These are phyloP conservation scores for Helarctos malayanus DNA, from an alignment of 2,797 vertebrate genomes.

Conservation along the genomic window DNA sequence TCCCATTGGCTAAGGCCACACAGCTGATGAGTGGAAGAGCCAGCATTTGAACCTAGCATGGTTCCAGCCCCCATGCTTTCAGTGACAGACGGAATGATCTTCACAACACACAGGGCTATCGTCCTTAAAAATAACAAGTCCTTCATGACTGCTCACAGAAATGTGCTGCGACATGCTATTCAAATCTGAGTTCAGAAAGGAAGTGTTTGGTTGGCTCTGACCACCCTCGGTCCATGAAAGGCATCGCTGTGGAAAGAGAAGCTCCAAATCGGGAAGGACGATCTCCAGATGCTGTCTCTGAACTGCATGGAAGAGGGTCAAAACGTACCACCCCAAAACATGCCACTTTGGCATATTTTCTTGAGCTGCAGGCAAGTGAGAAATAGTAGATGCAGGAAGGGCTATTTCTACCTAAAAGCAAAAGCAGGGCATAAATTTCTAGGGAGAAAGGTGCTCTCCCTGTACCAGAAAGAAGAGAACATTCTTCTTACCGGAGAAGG, in stretches of 20 bases:
- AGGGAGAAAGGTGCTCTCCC: not conserved
- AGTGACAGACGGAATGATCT: not conserved
- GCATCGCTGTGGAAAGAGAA: not conserved
- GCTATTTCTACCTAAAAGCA: not conserved
- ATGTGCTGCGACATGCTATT: not conserved
- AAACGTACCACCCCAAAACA: not conserved
- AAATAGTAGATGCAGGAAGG: not conserved
- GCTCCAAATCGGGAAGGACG: not conserved
- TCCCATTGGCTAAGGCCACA: not conserved
- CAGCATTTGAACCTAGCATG: not conserved
- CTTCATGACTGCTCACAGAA: not conserved
- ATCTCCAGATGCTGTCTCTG: not conserved
- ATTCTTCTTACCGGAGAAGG: not conserved
- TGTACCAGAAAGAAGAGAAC: not conserved
- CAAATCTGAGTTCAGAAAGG: not conserved
- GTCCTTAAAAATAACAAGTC: not conserved
- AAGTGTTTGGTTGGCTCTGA: not conserved
- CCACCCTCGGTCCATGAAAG: not conserved
- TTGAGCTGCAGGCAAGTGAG: slow-evolving; percentile 20
- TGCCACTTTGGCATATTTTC: not conserved
- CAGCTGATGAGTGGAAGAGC: not conserved
- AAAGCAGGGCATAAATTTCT: not conserved
- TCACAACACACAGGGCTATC: not conserved
- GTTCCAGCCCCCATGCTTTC: not conserved
- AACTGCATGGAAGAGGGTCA: not conserved